Evolutionary conservation across 2,888 invertebrate species (phyloP), one percentile per base, ranked within the genome.

Genomic region (Hyles lineata): DNA sequence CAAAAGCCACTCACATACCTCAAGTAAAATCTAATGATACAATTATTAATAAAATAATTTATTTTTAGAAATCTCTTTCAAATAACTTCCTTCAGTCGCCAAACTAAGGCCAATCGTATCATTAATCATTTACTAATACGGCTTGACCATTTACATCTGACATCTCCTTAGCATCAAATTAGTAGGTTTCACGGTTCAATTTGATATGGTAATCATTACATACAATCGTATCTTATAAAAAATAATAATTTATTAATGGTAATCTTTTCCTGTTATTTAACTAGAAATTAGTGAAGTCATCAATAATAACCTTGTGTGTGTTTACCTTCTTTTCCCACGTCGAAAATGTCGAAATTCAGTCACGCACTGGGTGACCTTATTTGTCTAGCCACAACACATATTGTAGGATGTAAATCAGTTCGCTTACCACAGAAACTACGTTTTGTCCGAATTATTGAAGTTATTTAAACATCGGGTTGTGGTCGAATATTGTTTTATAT

Each of bases 61-160:
- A 6, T 55, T 55, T 17, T 55, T 55, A 7, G 6, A 58, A 70
- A 73, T 52, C 59, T 70, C 19, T 62, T 60, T 62, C 23, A 61
- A 72, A 76, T 74, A 79, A 78, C 79, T 78, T 77, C 77, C 72
- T 79, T 71, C 55, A 70, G 79, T 82, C 78, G 80, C 79, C 74
- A 83, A 78, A 72, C 58, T 78, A 78, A 86, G 85, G 86, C 81
- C 85, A 82, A 73, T 70, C 71, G 50, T 43, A 75, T 73, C 78
- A 85, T 87, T 82, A 77, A 85, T 87, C 84, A 87, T 85, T 82
- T 77, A 78, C 80, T 78, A 80, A 83, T 77, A 78, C 70, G 32
- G 8, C 6, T 8, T 60, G 59, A 72, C 87, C 82, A 85, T 59
- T 79, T 67, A 78, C 74, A 58, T 7, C 61, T 73, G 83, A 79